Percentiles rank a stretch among this genome's conserved stretches.
These are phyloP conservation scores for Coryphaenoides rupestris DNA, from an alignment of 2,113 vertebrate species.

Conservation along the genomic window DNA sequence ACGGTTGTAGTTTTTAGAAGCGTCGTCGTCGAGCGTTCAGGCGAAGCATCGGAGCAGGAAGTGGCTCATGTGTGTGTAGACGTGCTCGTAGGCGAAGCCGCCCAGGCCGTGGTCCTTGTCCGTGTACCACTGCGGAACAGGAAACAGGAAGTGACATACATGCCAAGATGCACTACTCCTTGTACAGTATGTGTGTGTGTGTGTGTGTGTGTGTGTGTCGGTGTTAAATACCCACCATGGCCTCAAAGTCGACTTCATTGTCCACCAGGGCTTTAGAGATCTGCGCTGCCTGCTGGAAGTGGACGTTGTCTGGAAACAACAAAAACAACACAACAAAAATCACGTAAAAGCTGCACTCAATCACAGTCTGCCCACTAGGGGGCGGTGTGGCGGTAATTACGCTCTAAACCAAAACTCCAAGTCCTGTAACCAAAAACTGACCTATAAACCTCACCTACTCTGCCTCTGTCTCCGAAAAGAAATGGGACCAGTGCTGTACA, in stretches of 20 bases:
- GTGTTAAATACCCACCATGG: slow-evolving; percentile 80
- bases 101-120: slow-evolving; percentile 88
- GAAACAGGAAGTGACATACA: slow-evolving; percentile 9
- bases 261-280: slow-evolving; percentile 94
- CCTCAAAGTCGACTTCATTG: slow-evolving; percentile 90
- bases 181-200: background rate
- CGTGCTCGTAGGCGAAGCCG: slow-evolving; percentile 82
- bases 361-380: too few species aligned
- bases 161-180: background rate
- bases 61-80: slow-evolving; percentile 92
- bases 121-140: slow-evolving; percentile 86
- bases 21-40: slow-evolving; percentile 28
- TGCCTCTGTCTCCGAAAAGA: background rate
- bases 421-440: too few species aligned
- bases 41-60: slow-evolving; percentile 88
- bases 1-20: too few species aligned
- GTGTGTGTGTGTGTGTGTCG: background rate
- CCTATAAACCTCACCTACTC: background rate
- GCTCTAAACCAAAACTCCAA: too few species aligned
- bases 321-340: background rate
- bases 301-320: slow-evolving; percentile 86
- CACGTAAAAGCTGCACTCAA: too few species aligned
- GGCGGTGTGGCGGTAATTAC: too few species aligned
- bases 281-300: slow-evolving; percentile 96
- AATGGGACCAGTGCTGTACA: background rate